phyloP scores from a whole-genome alignment of 2,797 vertebrate species.

The Mus minutoides region DNA sequence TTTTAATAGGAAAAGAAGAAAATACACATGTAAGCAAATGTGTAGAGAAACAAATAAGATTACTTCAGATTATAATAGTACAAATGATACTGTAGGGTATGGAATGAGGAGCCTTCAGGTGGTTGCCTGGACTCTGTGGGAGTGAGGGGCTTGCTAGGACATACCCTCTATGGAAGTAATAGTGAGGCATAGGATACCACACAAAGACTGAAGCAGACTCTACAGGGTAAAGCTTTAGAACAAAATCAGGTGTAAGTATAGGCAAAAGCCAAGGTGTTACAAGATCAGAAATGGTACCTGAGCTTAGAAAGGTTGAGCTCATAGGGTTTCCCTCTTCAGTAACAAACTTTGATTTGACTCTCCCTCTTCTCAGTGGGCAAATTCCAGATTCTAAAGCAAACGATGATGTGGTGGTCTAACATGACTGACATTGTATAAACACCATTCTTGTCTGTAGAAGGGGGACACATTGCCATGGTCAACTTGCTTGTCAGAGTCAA shows the following conservation, averaged over 20 bases:
- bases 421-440: background rate
- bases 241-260: background rate
- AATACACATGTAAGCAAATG: background rate
- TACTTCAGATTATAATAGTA: background rate
- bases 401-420: background rate
- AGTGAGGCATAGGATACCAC: background rate
- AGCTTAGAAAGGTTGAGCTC: background rate
- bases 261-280: background rate
- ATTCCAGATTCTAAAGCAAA: background rate
- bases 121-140: background rate
- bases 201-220: background rate
- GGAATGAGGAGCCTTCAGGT: background rate
- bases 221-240: background rate
- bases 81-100: background rate
- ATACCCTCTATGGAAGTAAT: background rate
- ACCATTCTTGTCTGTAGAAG: background rate
- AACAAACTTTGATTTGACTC: slow-evolving; percentile 18
- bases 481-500: background rate
- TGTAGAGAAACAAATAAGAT: background rate
- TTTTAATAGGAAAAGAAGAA: slow-evolving; percentile 20
- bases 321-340: background rate
- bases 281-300: too few relatives aligned
- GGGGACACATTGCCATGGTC: background rate
- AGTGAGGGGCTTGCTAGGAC: background rate
- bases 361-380: background rate